A percentile compares a stretch with the other conserved stretches of the same genome.
Evolutionary conservation across 2,888 invertebrate species (phyloP).

Genomic region (Nasonovia ribisnigri): DNA sequence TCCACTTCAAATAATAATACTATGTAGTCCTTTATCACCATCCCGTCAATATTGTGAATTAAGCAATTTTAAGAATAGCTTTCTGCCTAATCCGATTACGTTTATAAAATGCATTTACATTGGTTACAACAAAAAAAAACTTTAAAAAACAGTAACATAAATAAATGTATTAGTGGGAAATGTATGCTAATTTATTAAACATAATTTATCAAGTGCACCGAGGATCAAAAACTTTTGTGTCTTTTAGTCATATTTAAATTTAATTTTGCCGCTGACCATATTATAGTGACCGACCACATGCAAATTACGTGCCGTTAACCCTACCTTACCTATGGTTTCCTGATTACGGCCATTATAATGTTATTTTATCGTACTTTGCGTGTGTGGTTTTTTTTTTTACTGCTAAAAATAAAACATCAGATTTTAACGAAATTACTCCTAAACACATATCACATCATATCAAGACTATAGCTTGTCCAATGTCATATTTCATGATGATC

Average conservation of each 20-base stretch:
- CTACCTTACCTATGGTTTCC: not conserved
- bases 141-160: not conserved
- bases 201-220: slow-evolving; percentile 12
- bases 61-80: not conserved
- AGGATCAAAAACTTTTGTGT: slow-evolving; percentile 33
- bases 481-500: not conserved
- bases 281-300: not conserved
- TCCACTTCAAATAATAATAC: slow-evolving; percentile 15
- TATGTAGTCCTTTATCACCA: not conserved
- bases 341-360: slow-evolving; percentile 5
- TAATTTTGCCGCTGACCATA: slow-evolving; percentile 10
- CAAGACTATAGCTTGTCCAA: not conserved
- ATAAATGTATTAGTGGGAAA: not conserved
- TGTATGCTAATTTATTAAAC: slow-evolving; percentile 31
- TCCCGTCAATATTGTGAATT: not conserved
- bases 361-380: not conserved
- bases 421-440: not conserved
- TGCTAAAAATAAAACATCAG: not conserved
- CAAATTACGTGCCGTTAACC: slow-evolving; percentile 1
- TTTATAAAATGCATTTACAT: not conserved
- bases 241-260: slow-evolving; percentile 8
- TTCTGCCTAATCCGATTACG: not conserved
- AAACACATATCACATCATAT: not conserved
- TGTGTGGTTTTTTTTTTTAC: not conserved
- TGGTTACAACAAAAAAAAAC: not conserved